Evolutionary conservation across 2,113 vertebrate species (phyloP).

Genomic region (Todiramphus saurophagus): DNA sequence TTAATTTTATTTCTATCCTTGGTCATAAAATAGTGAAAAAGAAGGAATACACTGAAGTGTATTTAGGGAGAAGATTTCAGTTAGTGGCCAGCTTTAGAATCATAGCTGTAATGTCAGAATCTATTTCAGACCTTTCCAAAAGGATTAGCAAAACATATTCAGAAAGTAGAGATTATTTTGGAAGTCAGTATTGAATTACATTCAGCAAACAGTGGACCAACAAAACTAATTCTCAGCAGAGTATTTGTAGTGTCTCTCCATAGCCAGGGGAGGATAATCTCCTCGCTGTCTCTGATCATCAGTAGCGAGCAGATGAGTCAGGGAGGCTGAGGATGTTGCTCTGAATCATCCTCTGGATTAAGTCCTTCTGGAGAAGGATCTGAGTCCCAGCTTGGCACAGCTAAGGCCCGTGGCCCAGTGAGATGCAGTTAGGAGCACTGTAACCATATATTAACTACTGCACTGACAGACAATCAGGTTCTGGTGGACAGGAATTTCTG

Average conservation of each 20-base stretch:
- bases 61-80: not conserved
- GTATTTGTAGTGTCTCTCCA: not conserved
- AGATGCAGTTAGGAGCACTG: accelerated
- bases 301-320: not conserved
- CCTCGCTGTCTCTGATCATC: accelerated
- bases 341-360: not conserved
- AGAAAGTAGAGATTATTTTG: not conserved
- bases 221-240: not conserved
- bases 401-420: too few relatives aligned
- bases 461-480: not conserved
- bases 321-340: not conserved
- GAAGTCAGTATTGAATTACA: not conserved
- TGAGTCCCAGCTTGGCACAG: accelerated
- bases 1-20: not conserved
- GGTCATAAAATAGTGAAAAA: not conserved
- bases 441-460: not conserved
- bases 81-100: not conserved
- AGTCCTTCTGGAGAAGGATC: not conserved
- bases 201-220: not conserved
- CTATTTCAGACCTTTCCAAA: not conserved
- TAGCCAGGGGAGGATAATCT: not conserved
- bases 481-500: not conserved
- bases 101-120: not conserved
- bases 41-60: not conserved
- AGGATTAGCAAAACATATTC: not conserved